These are phyloP conservation scores for Tonatia bakeri DNA, from an alignment of 2,113 vertebrate species.

Conservation along the genomic window DNA sequence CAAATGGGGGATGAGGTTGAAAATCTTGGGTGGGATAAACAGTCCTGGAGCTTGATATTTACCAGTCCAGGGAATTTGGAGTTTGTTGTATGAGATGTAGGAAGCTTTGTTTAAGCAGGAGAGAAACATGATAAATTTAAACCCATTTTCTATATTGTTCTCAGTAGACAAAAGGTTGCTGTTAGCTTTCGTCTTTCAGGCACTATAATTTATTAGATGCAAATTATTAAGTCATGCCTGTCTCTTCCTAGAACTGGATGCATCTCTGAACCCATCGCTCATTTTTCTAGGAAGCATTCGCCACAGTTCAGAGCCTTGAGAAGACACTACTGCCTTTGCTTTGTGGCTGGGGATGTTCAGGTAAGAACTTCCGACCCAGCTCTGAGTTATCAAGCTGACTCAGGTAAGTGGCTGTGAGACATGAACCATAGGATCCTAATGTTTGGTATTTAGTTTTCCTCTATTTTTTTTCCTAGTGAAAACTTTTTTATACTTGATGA, in stretches of 20 bases:
- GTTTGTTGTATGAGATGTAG: neutral
- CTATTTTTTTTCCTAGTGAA: neutral
- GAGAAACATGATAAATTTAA: neutral
- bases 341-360: neutral
- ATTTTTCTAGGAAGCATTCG: neutral
- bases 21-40: neutral
- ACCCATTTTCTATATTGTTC: neutral
- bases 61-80: neutral
- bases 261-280: neutral
- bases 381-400: neutral
- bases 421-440: neutral
- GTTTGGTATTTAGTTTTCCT: neutral
- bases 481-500: neutral
- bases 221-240: neutral
- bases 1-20: neutral
- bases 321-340: neutral
- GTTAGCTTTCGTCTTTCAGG: neutral
- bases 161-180: neutral
- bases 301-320: neutral
- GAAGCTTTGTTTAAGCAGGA: slow-evolving; percentile 7
- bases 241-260: neutral
- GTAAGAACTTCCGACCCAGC: neutral
- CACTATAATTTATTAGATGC: neutral
- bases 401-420: neutral
- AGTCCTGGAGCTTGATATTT: neutral